These are phyloP conservation scores for Hormiphora californensis DNA, from an alignment of 37 sponge, comb jelly and placozoan genomes.

Conservation along the genomic window DNA sequence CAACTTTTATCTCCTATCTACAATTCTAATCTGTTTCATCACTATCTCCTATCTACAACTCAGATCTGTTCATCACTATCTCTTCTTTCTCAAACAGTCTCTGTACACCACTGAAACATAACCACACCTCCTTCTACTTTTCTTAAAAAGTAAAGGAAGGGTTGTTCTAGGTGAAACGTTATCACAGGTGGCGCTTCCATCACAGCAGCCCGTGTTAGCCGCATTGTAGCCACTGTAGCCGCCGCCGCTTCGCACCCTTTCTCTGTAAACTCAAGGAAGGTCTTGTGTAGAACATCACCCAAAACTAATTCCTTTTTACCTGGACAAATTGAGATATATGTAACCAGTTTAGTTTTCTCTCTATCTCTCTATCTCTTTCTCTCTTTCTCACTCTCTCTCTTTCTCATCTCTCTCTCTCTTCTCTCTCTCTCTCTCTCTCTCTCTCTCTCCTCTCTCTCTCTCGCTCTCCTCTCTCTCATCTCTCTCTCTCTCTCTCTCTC, in stretches of 20 bases:
- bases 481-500: too few species aligned
- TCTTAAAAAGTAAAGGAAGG: background rate
- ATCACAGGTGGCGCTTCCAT: background rate
- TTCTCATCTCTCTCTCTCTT: background rate
- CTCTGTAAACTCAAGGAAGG: background rate
- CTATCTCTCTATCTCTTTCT: background rate
- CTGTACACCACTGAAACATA: too few species aligned
- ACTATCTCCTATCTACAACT: slow-evolving; percentile 1
- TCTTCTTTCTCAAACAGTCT: background rate
- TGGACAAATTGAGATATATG: background rate
- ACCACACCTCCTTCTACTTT: background rate
- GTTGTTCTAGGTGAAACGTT: background rate
- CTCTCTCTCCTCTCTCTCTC: background rate
- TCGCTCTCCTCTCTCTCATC: too few species aligned
- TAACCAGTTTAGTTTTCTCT: background rate
- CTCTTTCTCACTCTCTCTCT: background rate
- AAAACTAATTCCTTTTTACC: background rate
- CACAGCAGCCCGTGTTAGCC: background rate
- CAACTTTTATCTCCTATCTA: too few species aligned
- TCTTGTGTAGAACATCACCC: slow-evolving; percentile 4
- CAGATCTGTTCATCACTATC: background rate
- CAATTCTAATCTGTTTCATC: background rate
- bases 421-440: background rate
- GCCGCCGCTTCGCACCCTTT: slow-evolving; percentile 2
- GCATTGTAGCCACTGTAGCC: background rate